phyloP scores from a whole-genome alignment of 2,797 vertebrate species.

The Macrochelys suwanniensis region DNA sequence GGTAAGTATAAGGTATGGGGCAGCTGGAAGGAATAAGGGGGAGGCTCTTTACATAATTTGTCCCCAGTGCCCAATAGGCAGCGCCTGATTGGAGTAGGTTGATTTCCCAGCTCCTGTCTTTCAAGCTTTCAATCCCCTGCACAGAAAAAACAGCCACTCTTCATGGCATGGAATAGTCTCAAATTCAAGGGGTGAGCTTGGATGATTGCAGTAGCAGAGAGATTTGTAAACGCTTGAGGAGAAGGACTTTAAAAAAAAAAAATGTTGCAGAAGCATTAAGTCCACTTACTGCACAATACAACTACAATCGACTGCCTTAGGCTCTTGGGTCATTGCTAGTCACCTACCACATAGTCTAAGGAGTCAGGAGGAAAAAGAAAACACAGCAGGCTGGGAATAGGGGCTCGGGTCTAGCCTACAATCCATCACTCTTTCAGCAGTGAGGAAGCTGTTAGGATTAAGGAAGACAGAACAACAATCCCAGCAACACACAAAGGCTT shows the following conservation, averaged over 20 bases:
- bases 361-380: not conserved
- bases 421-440: not conserved
- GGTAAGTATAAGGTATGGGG: not conserved
- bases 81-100: not conserved
- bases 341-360: not conserved
- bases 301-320: not conserved
- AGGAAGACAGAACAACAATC: not conserved
- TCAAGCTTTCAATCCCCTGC: not conserved
- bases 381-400: not conserved
- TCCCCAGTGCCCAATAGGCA: not conserved
- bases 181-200: not conserved
- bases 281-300: not conserved
- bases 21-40: not conserved
- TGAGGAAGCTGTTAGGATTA: constrained; percentile 28
- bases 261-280: not conserved
- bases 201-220: not conserved
- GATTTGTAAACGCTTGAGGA: constrained; percentile 10
- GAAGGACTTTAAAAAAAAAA: not conserved
- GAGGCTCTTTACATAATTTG: not conserved
- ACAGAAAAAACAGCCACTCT: not conserved
- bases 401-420: not conserved
- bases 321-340: not conserved
- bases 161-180: not conserved
- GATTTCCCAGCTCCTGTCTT: constrained; percentile 2
- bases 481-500: constrained; percentile 1